These are phyloP conservation scores for Rhamphomyia laevipes DNA, from an alignment of 2,888 invertebrate genomes.

Conservation along the genomic window DNA sequence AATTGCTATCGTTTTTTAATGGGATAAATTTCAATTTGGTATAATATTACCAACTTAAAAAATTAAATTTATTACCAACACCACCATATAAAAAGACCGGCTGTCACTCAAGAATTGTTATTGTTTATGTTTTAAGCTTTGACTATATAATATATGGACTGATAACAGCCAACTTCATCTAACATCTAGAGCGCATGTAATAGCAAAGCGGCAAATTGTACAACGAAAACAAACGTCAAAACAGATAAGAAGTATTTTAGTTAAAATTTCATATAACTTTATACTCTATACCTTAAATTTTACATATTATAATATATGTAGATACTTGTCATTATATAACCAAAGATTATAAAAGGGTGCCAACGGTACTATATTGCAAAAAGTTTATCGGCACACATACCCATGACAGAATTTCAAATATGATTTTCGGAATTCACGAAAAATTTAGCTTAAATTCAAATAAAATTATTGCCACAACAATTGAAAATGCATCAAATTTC, in stretches of 20 bases:
- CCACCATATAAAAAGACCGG: background rate
- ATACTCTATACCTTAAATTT: too few species aligned
- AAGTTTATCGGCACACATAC: background rate
- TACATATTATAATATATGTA: too few species aligned
- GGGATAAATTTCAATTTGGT: too few species aligned
- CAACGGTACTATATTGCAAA: background rate
- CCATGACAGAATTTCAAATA: background rate
- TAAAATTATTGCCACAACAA: background rate
- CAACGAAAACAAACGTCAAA: background rate
- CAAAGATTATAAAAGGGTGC: background rate
- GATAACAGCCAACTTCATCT: too few species aligned
- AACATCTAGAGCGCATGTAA: too few species aligned
- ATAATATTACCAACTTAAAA: too few species aligned
- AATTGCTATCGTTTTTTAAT: too few species aligned
- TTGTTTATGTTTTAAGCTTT: too few species aligned
- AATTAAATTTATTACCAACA: too few species aligned
- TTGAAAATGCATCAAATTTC: background rate
- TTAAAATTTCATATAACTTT: too few species aligned
- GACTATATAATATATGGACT: too few species aligned
- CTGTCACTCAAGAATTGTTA: too few species aligned
- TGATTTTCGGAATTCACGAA: background rate
- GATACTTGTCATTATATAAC: background rate
- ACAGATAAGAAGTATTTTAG: background rate
- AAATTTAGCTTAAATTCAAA: background rate
- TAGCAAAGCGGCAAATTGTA: background rate